These are phyloP conservation scores for Pachyramphus minor DNA, from an alignment of 2,113 vertebrate species.

Conservation along the genomic window DNA sequence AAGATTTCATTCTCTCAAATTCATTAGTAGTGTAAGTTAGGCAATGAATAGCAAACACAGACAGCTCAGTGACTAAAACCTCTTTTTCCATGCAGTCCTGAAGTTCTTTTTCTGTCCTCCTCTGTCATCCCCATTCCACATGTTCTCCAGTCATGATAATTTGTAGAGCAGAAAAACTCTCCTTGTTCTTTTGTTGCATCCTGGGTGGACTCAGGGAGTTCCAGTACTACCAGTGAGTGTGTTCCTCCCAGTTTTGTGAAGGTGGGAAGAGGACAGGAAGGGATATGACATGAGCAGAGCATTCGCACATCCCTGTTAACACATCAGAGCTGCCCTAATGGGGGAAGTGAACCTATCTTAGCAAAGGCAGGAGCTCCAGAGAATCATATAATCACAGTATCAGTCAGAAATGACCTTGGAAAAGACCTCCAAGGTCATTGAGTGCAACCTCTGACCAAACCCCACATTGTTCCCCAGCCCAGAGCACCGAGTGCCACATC, in stretches of 20 bases:
- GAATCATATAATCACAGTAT: neutral
- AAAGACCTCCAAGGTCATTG: neutral
- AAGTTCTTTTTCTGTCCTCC: neutral
- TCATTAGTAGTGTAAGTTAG: neutral
- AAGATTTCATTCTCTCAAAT: neutral
- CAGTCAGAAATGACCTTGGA: neutral
- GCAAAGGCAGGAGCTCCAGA: neutral
- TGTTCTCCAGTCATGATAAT: neutral
- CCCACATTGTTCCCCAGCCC: neutral
- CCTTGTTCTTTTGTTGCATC: neutral
- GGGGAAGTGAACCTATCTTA: neutral
- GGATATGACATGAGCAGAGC: neutral
- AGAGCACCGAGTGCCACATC: neutral
- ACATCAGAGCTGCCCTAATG: neutral
- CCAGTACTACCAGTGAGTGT: neutral
- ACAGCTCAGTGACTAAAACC: neutral
- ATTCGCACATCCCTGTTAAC: neutral
- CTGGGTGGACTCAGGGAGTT: neutral
- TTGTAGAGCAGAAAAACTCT: neutral
- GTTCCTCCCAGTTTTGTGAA: neutral
- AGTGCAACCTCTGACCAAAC: neutral
- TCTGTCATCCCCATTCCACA: neutral
- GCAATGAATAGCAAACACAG: neutral
- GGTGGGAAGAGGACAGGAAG: neutral
- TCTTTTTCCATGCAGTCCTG: neutral